Evolutionary conservation across 1,140 invertebrate genomes (phyloP), one percentile per base, ranked within the genome.

Genomic region (Drosophila paulistorum): DNA sequence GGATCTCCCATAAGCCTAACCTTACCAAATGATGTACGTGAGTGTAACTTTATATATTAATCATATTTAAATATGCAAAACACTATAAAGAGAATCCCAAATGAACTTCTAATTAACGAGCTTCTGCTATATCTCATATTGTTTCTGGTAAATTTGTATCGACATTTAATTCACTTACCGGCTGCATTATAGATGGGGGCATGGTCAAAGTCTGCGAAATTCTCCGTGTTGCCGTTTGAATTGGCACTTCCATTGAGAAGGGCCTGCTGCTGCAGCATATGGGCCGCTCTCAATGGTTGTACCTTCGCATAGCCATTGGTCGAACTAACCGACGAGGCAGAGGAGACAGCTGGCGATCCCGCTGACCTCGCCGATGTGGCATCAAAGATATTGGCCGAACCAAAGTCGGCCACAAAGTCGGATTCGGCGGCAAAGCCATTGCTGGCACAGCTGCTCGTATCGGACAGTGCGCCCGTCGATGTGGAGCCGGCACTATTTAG

Each of bases 121-220:
- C 20, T 23, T 23, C 20, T 23, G 20, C 20, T 23, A 23, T 23
- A 23, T 23, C 20, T 2, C 2, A 23, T 23, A 23, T 23, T 23
- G 20, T 23, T 23, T 23, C n/a, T n/a, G n/a, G 7, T 9, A 0
- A 33, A 1, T 26, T 26, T 26, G 23, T 26, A 2, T 3, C 23
- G 23, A 37, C 5, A 30, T 2, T 10, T 13, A 7, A 63, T 14
- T 2, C 7, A 74, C 94, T 94, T 92, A 94, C 93, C 83, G 48
- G 93, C 83, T 67, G 93, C 94, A 91, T 93, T 94, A 79, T 95
- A 96, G 66, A 95, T 94, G 65, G 95, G 94, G 83, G 95, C 95
- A 92, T 95, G 95, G 65, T 96, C 95, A 90, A 96, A 96, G 91
- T 96, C 95, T 7, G 95, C 95, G 92, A 96, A 96, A 42, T 94